phyloP scores from a whole-genome alignment of 2,888 invertebrate species.

The Drosophila heteroneura region DNA sequence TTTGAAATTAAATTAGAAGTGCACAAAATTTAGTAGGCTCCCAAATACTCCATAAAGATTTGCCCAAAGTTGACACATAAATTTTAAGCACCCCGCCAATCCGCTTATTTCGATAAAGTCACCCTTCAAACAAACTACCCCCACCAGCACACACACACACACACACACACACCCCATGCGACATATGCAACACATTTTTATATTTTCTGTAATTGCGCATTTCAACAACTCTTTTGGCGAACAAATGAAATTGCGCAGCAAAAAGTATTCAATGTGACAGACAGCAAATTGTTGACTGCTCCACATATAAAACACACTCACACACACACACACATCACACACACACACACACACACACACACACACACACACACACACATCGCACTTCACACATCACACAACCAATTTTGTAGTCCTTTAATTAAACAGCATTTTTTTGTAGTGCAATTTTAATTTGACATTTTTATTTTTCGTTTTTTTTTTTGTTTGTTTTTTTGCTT shows the following conservation, averaged over 20 bases:
- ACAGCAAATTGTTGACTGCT: constrained; percentile 37
- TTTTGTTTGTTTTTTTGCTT: constrained; percentile 18
- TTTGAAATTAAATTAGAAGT: constrained; percentile 2
- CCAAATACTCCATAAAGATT: not conserved
- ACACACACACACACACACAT: not conserved
- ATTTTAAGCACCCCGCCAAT: not conserved
- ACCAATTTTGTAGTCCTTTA: constrained; percentile 54
- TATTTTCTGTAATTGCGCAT: constrained; percentile 44
- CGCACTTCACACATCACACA: not conserved
- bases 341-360: not conserved
- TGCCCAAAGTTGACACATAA: not conserved
- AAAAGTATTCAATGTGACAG: constrained; percentile 47
- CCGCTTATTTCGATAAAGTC: constrained; percentile 3
- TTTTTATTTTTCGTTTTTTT: constrained; percentile 25
- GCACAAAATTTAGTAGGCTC: not conserved
- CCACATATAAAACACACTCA: constrained; percentile 25
- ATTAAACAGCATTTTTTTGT: constrained; percentile 55
- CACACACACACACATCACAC: no score
- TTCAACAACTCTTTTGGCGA: constrained; percentile 54
- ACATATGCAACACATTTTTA: constrained; percentile 37
- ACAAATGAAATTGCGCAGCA: constrained; percentile 42
- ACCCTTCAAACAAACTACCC: not conserved
- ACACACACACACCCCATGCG: constrained; percentile 15
- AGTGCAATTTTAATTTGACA: constrained; percentile 44
- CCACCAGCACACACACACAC: constrained; percentile 2